A percentile compares a stretch with the other conserved stretches of the same genome.
phyloP scores from a whole-genome alignment of 1,140 invertebrate genomes.

The Trinorchestia longiramus region DNA sequence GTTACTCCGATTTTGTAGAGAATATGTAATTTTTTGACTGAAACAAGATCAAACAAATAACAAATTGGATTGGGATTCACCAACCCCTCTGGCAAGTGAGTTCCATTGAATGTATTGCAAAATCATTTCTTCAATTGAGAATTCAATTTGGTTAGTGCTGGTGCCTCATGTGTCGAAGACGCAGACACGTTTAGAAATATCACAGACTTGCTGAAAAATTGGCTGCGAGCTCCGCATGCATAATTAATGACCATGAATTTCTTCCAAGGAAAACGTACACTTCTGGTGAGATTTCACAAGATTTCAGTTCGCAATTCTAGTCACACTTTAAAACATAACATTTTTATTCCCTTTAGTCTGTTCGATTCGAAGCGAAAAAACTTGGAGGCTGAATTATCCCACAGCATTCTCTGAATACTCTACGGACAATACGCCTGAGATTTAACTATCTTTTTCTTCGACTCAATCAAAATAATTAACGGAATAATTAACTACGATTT shows the following conservation, averaged over 20 bases:
- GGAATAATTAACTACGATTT: no score
- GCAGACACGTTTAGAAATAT: background rate
- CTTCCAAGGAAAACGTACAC: background rate
- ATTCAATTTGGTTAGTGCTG: background rate
- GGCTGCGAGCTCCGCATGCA: background rate
- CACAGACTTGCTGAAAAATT: background rate
- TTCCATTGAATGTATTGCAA: background rate
- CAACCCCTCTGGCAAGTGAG: no score
- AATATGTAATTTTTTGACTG: no score
- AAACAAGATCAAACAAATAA: no score
- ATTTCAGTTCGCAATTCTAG: background rate
- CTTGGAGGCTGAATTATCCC: no score
- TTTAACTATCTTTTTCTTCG: background rate
- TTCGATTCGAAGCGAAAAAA: background rate
- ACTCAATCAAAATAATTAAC: no score
- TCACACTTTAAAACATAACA: background rate
- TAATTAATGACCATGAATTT: background rate
- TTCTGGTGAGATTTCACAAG: background rate
- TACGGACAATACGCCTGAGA: background rate
- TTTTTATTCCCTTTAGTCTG: background rate
- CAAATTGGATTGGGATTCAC: no score
- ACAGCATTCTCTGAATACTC: no score
- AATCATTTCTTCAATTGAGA: background rate
- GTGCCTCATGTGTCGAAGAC: background rate
- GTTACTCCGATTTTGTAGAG: no score